phyloP scores from a whole-genome alignment of 2,888 invertebrate species.

The Vesta saturnalis region DNA sequence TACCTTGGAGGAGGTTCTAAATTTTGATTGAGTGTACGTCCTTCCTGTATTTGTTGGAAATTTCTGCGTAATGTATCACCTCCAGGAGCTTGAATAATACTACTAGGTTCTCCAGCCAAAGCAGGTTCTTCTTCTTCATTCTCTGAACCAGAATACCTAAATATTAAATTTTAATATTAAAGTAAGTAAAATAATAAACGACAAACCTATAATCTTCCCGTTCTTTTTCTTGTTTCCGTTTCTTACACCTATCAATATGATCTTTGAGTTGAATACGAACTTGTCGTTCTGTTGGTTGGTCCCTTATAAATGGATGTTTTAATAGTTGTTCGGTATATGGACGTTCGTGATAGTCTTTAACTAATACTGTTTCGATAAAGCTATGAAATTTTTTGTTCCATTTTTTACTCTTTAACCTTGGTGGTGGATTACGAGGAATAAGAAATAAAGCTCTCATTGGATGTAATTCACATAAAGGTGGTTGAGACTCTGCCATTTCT shows the following conservation, averaged over 20 bases:
- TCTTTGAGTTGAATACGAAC: conserved; percentile 98
- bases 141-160: conserved; percentile 93
- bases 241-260: conserved; percentile 97
- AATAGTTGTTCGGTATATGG: conserved; percentile 98
- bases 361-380: conserved; percentile 96
- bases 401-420: conserved; percentile 96
- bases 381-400: conserved; percentile 97
- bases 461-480: conserved; percentile 98
- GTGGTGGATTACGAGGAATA: conserved; percentile 98
- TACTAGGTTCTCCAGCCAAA: conserved; percentile 93
- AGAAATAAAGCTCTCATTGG: conserved; percentile 99
- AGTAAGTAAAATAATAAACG: not conserved
- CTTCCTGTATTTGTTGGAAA: conserved; percentile 97
- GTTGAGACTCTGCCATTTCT: conserved; percentile 99
- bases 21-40: conserved; percentile 69
- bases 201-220: conserved; percentile 73
- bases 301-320: conserved; percentile 97
- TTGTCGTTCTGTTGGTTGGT: conserved; percentile 98
- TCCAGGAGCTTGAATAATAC: conserved; percentile 89
- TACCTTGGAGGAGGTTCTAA: conserved; percentile 68
- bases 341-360: conserved; percentile 98
- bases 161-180: conserved; percentile 46
- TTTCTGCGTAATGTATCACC: conserved; percentile 96
- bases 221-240: conserved; percentile 90
- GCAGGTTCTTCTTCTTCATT: conserved; percentile 96